Evolutionary conservation across 1,140 invertebrate species (phyloP).

Genomic region (Laodelphax striatellus): DNA sequence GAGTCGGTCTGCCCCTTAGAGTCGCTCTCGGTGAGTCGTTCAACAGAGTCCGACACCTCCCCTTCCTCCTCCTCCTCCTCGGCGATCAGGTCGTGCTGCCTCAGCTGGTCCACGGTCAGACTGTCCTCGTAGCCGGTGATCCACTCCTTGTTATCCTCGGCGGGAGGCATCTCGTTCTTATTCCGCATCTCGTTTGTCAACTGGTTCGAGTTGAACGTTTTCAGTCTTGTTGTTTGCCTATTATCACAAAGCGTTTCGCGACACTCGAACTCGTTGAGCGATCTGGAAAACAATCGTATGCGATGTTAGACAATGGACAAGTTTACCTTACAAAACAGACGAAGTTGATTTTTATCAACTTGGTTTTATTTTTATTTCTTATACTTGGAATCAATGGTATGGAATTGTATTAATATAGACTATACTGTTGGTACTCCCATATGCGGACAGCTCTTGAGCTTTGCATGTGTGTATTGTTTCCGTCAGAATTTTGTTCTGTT

Average conservation of each 20-base stretch:
- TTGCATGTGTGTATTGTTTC: too few relatives aligned
- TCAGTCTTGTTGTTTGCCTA: constrained; percentile 19
- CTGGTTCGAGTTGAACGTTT: constrained; percentile 6
- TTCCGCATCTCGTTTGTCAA: not conserved
- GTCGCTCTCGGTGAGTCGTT: constrained; percentile 37
- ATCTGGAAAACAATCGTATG: not conserved
- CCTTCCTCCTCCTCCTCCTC: constrained; percentile 33
- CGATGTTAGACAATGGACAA: too few relatives aligned
- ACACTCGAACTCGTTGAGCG: constrained; percentile 15
- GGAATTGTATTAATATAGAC: too few relatives aligned
- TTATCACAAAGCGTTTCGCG: constrained; percentile 17
- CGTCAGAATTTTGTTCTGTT: too few relatives aligned
- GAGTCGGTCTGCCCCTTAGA: constrained; percentile 14
- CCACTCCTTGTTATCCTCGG: not conserved
- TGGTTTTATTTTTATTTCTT: too few relatives aligned
- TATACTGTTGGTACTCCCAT: too few relatives aligned
- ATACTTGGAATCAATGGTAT: too few relatives aligned
- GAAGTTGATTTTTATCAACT: too few relatives aligned
- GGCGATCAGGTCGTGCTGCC: constrained; percentile 25
- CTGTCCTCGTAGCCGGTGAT: constrained; percentile 27
- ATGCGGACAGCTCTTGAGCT: too few relatives aligned
- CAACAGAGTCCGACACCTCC: constrained; percentile 32
- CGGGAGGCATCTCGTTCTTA: constrained; percentile 3
- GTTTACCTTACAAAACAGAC: too few relatives aligned
- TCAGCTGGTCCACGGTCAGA: constrained; percentile 23